Base-by-base conservation (phyloP, 2,888 invertebrate species). In the Lasioglossum malachurum region DNA sequence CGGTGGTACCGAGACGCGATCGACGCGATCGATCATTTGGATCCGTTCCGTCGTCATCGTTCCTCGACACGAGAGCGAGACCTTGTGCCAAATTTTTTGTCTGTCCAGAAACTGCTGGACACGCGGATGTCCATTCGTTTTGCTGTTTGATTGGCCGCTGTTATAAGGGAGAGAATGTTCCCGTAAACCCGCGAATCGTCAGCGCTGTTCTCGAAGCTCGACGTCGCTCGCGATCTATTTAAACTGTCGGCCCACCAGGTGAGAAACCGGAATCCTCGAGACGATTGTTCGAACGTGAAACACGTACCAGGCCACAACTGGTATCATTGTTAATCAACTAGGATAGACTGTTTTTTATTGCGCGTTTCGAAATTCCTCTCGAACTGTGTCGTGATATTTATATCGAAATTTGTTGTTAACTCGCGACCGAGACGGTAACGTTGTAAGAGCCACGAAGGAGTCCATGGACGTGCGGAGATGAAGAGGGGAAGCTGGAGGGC, bases 11-110 rank as follows among this genome's bases (percentile, higher is more conserved):
- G 60, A 46, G 35, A 74, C 57, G 38, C 27, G 67, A 67, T 57
- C 44, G 27, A 41, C n/a, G 19, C 46, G 31, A 1, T 75, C 75
- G 60, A 67, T 23, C 38, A 12, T 38, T 38, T 19, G 38, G 69
- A 69, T 69, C 69, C 75, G 64, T 31, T 31, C 46, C 46, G 46
- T 31, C 64, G 31, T 16, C 31, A 31, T 64, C 27, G 71, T 71
- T 27, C 41, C 60, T 5, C 73, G 49, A 35, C 10, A 27, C 19
- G 44, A 12, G 49, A 49, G 12, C 0, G 46, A 53, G 31, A 79
- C 46, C 44, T 76, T 84, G 85, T 85, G 85, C 85, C 85, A 85
- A 85, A 85, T 84, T 86, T 84, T 80, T 86, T 64, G 44, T 77
- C 67, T n/a, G 23, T 67, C 78, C 80, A 76, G 38, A 72, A 80